These are phyloP conservation scores for Rhinella marina DNA, from an alignment of 2,797 vertebrate species.

Conservation along the genomic window DNA sequence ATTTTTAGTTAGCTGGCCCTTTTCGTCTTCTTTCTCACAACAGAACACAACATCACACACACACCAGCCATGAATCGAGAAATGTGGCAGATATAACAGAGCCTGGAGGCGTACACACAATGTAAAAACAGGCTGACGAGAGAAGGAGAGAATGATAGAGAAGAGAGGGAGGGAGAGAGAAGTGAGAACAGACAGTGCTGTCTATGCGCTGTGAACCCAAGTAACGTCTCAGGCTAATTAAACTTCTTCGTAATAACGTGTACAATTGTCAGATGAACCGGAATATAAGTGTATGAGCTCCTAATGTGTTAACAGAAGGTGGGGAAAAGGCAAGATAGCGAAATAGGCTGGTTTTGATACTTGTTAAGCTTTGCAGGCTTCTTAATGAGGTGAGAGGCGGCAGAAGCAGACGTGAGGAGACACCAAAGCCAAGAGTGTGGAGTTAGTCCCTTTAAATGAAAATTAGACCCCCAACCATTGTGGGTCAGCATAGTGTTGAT, in stretches of 20 bases:
- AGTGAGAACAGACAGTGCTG: slow-evolving; percentile 63
- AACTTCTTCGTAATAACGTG: slow-evolving; percentile 60
- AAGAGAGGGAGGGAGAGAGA: slow-evolving; percentile 46
- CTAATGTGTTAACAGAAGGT: slow-evolving; percentile 59
- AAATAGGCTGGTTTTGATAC: slow-evolving; percentile 53
- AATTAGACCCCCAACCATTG: not conserved
- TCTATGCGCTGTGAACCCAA: slow-evolving; percentile 60
- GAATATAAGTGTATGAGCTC: slow-evolving; percentile 56
- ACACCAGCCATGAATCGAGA: slow-evolving; percentile 52
- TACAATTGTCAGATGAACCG: slow-evolving; percentile 61
- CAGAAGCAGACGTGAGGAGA: slow-evolving; percentile 36
- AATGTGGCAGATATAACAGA: slow-evolving; percentile 61
- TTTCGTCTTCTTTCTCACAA: slow-evolving; percentile 27
- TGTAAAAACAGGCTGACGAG: slow-evolving; percentile 46
- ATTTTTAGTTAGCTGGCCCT: slow-evolving; percentile 29
- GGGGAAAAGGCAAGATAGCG: slow-evolving; percentile 46
- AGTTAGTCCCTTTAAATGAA: not conserved
- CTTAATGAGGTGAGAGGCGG: slow-evolving; percentile 58
- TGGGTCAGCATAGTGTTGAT: not conserved
- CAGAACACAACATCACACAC: slow-evolving; percentile 38
- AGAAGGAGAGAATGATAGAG: slow-evolving; percentile 36
- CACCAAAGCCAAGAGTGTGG: slow-evolving; percentile 23
- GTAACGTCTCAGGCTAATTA: slow-evolving; percentile 60
- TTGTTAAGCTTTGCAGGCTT: slow-evolving; percentile 57
- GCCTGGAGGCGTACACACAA: slow-evolving; percentile 57